Percentiles rank a stretch among this genome's conserved stretches.
phyloP scores from a whole-genome alignment of 2,888 invertebrate genomes.

The Sinohyriopsis cumingii region DNA sequence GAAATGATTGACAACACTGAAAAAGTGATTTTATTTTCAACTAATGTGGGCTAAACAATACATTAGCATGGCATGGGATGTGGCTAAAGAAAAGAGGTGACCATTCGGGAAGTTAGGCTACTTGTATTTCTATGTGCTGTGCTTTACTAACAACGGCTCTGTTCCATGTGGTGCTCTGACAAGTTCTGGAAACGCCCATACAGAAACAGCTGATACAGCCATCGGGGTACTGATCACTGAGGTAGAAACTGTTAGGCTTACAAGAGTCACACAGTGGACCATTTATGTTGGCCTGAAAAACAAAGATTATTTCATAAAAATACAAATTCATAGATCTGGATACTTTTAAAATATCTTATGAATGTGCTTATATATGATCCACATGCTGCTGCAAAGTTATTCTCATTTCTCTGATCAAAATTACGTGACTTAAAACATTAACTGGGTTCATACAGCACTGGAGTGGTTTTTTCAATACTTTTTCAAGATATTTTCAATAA shows the following conservation, averaged over 20 bases:
- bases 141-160: slow-evolving; percentile 78
- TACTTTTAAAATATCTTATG: background rate
- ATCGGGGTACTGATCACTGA: slow-evolving; percentile 83
- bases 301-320: background rate
- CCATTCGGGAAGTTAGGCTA: background rate
- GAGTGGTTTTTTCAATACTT: too few relatives aligned
- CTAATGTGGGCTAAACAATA: background rate
- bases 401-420: too few relatives aligned
- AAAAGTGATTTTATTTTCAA: too few relatives aligned
- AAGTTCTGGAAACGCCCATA: slow-evolving; percentile 87
- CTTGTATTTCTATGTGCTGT: too few relatives aligned
- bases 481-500: too few relatives aligned
- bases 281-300: slow-evolving; percentile 78
- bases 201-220: slow-evolving; percentile 98
- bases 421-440: too few relatives aligned
- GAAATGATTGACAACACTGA: too few relatives aligned
- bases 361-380: too few relatives aligned
- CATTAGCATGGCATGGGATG: background rate
- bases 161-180: slow-evolving; percentile 85
- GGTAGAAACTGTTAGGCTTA: slow-evolving; percentile 86
- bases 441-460: too few relatives aligned
- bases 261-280: slow-evolving; percentile 92
- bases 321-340: background rate
- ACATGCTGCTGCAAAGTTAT: too few relatives aligned
- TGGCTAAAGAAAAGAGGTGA: background rate